These are phyloP conservation scores for Telmatochromis bifrenatus DNA, from an alignment of 2,113 vertebrate genomes.

Conservation along the genomic window DNA sequence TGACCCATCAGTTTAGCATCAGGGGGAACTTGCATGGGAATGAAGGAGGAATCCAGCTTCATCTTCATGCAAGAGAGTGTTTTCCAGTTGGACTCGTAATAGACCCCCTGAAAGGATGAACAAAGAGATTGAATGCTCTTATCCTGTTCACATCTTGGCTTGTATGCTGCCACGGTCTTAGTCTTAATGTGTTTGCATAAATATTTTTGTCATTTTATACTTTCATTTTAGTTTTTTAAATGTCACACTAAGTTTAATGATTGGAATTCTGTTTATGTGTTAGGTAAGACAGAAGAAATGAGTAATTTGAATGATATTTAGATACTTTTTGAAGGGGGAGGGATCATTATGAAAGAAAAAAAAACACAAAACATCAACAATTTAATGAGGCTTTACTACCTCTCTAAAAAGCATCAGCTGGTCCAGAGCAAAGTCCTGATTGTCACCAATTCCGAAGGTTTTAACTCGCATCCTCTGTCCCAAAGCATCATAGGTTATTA, in stretches of 20 bases:
- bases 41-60: neutral
- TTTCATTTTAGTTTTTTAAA: neutral
- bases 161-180: neutral
- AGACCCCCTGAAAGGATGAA: neutral
- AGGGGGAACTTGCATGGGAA: slow-evolving; percentile 12
- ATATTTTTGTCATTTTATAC: neutral
- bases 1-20: slow-evolving; percentile 17
- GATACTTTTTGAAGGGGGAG: neutral
- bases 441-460: neutral
- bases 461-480: neutral
- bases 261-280: neutral
- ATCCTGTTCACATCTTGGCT: neutral
- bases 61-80: slow-evolving; percentile 20
- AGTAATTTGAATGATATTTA: neutral
- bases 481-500: neutral
- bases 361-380: neutral
- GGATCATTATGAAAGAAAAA: neutral
- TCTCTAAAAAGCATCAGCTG: slow-evolving; percentile 16
- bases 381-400: neutral
- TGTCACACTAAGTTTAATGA: neutral
- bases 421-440: neutral
- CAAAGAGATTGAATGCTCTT: neutral
- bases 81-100: slow-evolving; percentile 31
- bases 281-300: neutral
- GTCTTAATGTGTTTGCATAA: neutral